Conservation (phyloP, 2,888 invertebrate genomes). For the Ptilodon capucinus region DNA sequence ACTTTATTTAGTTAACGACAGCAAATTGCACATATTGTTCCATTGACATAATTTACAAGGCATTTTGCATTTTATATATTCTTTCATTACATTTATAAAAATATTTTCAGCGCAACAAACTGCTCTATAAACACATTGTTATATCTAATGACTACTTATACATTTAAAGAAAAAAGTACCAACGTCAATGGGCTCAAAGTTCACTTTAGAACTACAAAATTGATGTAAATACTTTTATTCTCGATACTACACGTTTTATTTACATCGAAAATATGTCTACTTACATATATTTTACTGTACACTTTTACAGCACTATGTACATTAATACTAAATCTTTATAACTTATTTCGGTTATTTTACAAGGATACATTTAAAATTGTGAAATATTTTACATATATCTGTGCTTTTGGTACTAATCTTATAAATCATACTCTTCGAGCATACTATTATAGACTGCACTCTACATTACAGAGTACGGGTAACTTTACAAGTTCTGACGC, state of each 20-base stretch:
- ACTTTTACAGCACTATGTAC: constrained; percentile 26
- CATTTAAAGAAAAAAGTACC: constrained; percentile 58
- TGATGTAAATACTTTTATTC: constrained; percentile 68
- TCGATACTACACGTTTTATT: constrained; percentile 21
- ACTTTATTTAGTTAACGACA: constrained; percentile 66
- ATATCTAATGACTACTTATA: constrained; percentile 26
- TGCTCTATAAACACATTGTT: constrained; percentile 20
- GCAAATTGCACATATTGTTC: constrained; percentile 64
- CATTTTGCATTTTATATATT: constrained; percentile 41
- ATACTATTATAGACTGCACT: neutral
- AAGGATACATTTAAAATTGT: neutral
- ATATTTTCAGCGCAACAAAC: constrained; percentile 27
- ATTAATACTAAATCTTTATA: no score
- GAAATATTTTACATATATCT: neutral
- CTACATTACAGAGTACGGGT: neutral
- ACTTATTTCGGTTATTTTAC: constrained; percentile 1
- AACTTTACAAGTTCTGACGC: neutral
- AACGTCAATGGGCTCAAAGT: constrained; percentile 75
- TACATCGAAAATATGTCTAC: constrained; percentile 21
- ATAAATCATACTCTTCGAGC: neutral
- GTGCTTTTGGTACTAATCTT: neutral
- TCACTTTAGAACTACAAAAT: constrained; percentile 50
- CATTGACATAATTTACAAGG: constrained; percentile 65
- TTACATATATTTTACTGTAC: constrained; percentile 24
- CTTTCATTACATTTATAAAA: constrained; percentile 34